phyloP scores from a whole-genome alignment of 2,888 invertebrate species.

The Exocentrus adspersus region DNA sequence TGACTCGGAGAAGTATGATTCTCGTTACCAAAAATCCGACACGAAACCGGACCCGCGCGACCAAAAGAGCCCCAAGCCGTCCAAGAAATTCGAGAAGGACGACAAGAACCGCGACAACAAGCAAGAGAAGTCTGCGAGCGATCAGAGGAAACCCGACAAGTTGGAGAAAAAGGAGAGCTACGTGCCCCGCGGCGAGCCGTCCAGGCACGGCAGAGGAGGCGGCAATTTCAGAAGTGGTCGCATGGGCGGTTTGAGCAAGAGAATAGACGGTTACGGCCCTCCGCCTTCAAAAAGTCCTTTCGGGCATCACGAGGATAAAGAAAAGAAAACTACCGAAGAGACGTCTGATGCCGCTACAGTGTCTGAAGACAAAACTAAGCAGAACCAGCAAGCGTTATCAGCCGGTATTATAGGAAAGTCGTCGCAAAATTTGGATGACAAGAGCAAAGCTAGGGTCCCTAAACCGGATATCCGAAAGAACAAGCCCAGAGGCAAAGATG shows the following conservation, averaged over 20 bases:
- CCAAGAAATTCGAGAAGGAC: conserved; percentile 45
- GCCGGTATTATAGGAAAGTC: conserved; percentile 68
- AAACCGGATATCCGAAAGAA: conserved; percentile 51
- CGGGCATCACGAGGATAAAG: conserved; percentile 62
- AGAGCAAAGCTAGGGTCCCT: conserved; percentile 54
- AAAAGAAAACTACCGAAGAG: conserved; percentile 53
- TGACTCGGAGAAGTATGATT: conserved; percentile 64
- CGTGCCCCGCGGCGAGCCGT: conserved; percentile 89
- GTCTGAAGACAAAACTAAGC: conserved; percentile 73
- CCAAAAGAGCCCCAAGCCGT: conserved; percentile 38
- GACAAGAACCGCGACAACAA: conserved; percentile 49
- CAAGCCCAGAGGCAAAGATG: conserved; percentile 51
- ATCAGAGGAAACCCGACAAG: conserved; percentile 56
- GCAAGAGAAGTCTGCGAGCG: conserved; percentile 45
- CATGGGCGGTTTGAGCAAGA: conserved; percentile 67
- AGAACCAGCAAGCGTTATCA: conserved; percentile 73
- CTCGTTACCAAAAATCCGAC: conserved; percentile 68
- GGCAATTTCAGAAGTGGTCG: conserved; percentile 50
- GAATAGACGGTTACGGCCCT: conserved; percentile 82
- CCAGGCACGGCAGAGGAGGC: conserved; percentile 82
- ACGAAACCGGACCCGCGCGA: conserved; percentile 26
- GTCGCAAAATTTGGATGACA: conserved; percentile 45
- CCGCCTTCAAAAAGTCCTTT: conserved; percentile 84
- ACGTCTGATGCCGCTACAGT: conserved; percentile 27
- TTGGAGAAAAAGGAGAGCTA: conserved; percentile 67